Evolutionary conservation across 2,888 invertebrate genomes (phyloP).

Genomic region (Hedychridium roseum): DNA sequence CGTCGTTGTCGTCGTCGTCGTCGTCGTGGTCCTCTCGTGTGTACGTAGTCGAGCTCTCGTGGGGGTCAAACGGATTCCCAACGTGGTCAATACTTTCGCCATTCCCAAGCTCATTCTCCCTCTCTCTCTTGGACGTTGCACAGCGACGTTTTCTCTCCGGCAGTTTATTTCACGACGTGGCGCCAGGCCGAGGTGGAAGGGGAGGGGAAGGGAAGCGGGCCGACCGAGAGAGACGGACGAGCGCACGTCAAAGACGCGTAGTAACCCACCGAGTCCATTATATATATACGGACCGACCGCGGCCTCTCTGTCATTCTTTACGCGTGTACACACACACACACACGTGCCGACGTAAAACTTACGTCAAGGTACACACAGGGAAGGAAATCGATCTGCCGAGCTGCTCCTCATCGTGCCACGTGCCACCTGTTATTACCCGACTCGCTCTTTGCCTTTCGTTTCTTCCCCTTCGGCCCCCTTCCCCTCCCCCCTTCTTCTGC

Average conservation of each 20-base stretch:
- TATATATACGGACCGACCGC: slow-evolving; percentile 8
- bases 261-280: slow-evolving; percentile 7
- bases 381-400: slow-evolving; percentile 23
- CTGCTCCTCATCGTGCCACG: slow-evolving; percentile 12
- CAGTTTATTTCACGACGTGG: slow-evolving; percentile 41
- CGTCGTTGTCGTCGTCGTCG: too few relatives aligned
- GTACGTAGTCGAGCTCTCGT: slow-evolving; percentile 23
- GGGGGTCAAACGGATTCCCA: slow-evolving; percentile 52
- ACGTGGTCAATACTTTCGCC: slow-evolving; percentile 58
- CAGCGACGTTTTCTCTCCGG: slow-evolving; percentile 27
- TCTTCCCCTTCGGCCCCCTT: slow-evolving; percentile 3
- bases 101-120: too few relatives aligned
- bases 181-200: slow-evolving; percentile 15
- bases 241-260: background rate
- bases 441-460: slow-evolving; percentile 4
- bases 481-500: too few relatives aligned
- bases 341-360: too few relatives aligned
- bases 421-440: slow-evolving; percentile 14
- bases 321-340: too few relatives aligned
- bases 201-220: slow-evolving; percentile 9
- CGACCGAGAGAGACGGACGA: slow-evolving; percentile 3
- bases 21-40: background rate
- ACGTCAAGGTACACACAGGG: too few relatives aligned
- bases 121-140: slow-evolving; percentile 26
- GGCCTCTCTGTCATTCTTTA: background rate